Evolutionary conservation across 2,888 invertebrate species (phyloP).

Genomic region (Apotomis turbidana): DNA sequence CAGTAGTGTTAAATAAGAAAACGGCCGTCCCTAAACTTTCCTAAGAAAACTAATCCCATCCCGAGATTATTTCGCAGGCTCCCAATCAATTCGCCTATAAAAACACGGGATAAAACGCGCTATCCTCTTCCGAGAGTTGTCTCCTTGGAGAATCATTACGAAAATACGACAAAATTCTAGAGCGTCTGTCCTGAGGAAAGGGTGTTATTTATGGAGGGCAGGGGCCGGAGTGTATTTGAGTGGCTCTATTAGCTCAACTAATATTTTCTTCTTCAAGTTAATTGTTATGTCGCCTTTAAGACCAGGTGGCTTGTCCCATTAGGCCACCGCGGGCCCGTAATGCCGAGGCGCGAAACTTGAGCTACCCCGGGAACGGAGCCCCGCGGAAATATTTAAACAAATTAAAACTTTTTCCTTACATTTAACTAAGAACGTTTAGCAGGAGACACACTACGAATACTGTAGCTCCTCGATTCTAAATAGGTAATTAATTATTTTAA

Average conservation of each 20-base stretch:
- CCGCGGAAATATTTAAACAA: conserved; percentile 80
- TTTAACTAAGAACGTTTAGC: conserved; percentile 62
- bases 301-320: conserved; percentile 81
- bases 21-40: conserved; percentile 58
- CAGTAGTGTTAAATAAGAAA: conserved; percentile 63
- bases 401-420: conserved; percentile 80
- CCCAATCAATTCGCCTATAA: conserved; percentile 78
- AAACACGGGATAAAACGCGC: conserved; percentile 60
- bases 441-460: conserved; percentile 49
- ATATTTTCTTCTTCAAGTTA: conserved; percentile 81
- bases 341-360: conserved; percentile 72
- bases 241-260: conserved; percentile 80
- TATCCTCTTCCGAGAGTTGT: conserved; percentile 61
- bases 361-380: conserved; percentile 63
- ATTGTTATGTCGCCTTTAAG: conserved; percentile 82
- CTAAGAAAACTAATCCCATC: conserved; percentile 73
- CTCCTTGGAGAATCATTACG: conserved; percentile 73
- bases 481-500: background rate
- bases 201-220: conserved; percentile 79
- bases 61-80: conserved; percentile 72
- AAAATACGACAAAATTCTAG: conserved; percentile 78
- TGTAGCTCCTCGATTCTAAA: conserved; percentile 65
- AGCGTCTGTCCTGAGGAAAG: conserved; percentile 66
- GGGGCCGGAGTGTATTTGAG: conserved; percentile 75
- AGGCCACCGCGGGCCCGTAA: conserved; percentile 72